These are phyloP conservation scores for Hirtodrosophila cameraria DNA, from an alignment of 2,888 invertebrate species.

Conservation along the genomic window DNA sequence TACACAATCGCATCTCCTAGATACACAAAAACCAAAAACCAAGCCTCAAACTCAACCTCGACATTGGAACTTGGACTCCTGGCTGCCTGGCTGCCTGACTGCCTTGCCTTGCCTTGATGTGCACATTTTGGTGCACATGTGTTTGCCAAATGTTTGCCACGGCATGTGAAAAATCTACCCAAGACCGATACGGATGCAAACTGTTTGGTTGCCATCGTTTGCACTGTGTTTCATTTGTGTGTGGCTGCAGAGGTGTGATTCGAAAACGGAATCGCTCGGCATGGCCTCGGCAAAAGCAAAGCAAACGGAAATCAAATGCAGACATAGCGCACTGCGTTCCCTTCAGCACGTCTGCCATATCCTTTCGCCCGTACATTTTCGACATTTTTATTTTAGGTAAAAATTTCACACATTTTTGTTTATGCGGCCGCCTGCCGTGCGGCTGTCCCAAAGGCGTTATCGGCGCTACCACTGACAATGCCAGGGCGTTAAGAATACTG, in stretches of 20 bases:
- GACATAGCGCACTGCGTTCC: slow-evolving; percentile 52
- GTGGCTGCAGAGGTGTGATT: slow-evolving; percentile 65
- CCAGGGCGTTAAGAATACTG: slow-evolving; percentile 38
- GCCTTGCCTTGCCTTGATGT: slow-evolving; percentile 28
- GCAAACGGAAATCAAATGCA: slow-evolving; percentile 78
- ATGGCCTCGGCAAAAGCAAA: slow-evolving; percentile 27
- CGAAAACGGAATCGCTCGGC: slow-evolving; percentile 46
- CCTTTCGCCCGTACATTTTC: slow-evolving; percentile 54
- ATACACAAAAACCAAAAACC: slow-evolving; percentile 35
- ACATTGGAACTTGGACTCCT: slow-evolving; percentile 36
- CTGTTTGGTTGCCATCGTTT: slow-evolving; percentile 20
- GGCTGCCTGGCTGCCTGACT: slow-evolving; percentile 27
- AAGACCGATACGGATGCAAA: slow-evolving; percentile 38
- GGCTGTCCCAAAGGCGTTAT: slow-evolving; percentile 60
- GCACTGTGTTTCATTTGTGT: slow-evolving; percentile 19
- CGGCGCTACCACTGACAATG: slow-evolving; percentile 59
- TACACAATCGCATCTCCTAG: slow-evolving; percentile 48
- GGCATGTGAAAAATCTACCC: slow-evolving; percentile 77
- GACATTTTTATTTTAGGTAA: slow-evolving; percentile 76
- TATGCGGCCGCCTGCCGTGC: slow-evolving; percentile 67
- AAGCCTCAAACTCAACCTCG: slow-evolving; percentile 38
- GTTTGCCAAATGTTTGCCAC: slow-evolving; percentile 83
- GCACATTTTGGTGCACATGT: slow-evolving; percentile 81
- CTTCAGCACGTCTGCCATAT: slow-evolving; percentile 27
- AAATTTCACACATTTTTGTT: slow-evolving; percentile 78